Evolutionary conservation across 2,888 invertebrate species (phyloP), one percentile per base, ranked within the genome.

Genomic region (Folsomia candida): DNA sequence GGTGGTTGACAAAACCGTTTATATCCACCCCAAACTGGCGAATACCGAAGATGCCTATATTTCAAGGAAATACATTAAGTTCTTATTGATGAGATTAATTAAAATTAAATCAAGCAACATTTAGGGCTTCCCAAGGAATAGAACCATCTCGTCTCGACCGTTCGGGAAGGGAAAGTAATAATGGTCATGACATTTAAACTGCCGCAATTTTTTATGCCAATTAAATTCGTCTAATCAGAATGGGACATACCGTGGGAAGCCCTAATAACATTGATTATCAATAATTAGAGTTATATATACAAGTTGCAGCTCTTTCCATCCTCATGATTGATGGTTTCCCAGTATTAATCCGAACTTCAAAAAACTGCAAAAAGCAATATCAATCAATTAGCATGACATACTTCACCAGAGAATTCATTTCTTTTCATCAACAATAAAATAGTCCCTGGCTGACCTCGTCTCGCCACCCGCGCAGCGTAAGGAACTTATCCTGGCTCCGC

Each of bases 11-110:
- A 83, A 92, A 97, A 18, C 96, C 97, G 83, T 94, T 96, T 71
- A 97, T 93, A 83, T 95, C 94, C 67, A 95, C 93, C 25, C 97
- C 97, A 84, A 94, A 97, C 83, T 93, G 93, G 79, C 93, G 89
- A 80, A 95, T 92, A 66, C 97, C 97, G 86, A 97, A 95, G 67
- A 97, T 84, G 83, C 87, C 88, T 88, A 14, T 26, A 37, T 28
- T 58, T 22, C 58, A 76, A 54, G n/a, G 14, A 22, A 67, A 27
- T 51, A 59, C 47, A 22, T 26, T 25, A n/a, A n/a, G 59, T 26
- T 51, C n/a, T n/a, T n/a, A n/a, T n/a, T n/a, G n/a, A n/a, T n/a
- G n/a, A n/a, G n/a, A n/a, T n/a, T n/a, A n/a, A n/a, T n/a, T n/a
- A n/a, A n/a, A 0, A 18, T 18, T 59, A n/a, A 9, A 54, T 9